Conservation (phyloP, 2,113 vertebrate genomes). For the Rostratula benghalensis region DNA sequence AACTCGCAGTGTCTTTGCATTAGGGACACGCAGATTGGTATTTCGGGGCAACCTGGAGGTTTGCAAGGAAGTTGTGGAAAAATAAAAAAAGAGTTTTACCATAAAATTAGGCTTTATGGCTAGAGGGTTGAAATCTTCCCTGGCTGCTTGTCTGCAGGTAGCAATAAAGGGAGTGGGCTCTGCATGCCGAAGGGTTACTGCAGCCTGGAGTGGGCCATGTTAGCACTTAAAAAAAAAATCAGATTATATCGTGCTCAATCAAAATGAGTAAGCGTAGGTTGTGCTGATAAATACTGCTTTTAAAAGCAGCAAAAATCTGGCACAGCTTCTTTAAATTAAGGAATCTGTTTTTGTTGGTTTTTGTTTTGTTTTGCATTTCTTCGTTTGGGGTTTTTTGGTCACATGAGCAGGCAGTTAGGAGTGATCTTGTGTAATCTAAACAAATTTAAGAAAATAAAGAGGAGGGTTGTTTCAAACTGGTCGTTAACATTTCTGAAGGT, state of each 20-base stretch:
- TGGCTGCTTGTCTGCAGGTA: not conserved
- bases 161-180: slow-evolving; percentile 9
- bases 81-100: not conserved
- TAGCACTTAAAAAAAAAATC: slow-evolving; percentile 14
- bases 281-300: not conserved
- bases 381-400: not conserved
- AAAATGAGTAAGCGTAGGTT: not conserved
- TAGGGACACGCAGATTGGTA: fast-evolving
- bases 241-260: not conserved
- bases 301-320: not conserved
- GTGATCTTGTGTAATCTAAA: slow-evolving; percentile 23
- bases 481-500: not conserved
- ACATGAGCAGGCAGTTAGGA: not conserved
- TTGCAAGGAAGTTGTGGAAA: not conserved
- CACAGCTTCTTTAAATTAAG: slow-evolving; percentile 47
- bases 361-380: slow-evolving; percentile 23
- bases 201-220: not conserved
- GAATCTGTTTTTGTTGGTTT: not conserved
- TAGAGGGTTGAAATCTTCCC: not conserved
- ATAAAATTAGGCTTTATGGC: not conserved
- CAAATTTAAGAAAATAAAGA: slow-evolving; percentile 7
- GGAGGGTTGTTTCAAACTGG: not conserved
- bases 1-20: fast-evolving
- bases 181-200: not conserved
- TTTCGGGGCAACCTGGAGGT: not conserved